Percentiles rank a stretch among this genome's conserved stretches.
Evolutionary conservation across 1,140 invertebrate genomes (phyloP).

Genomic region (Callitettix versicolor): DNA sequence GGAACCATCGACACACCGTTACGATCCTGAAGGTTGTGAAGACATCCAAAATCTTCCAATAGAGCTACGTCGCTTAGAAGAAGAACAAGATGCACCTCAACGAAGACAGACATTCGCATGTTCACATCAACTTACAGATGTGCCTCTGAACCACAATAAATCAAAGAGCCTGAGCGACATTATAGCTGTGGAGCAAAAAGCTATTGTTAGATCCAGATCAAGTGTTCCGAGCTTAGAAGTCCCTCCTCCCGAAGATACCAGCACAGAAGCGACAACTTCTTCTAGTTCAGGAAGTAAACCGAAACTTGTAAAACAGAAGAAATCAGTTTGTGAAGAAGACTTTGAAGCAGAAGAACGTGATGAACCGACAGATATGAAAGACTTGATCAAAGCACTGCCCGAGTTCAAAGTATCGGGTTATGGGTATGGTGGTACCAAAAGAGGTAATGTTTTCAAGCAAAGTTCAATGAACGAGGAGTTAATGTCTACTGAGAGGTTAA

Average conservation of each 20-base stretch:
- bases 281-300: slow-evolving; percentile 36
- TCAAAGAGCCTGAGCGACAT: slow-evolving; percentile 73
- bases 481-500: slow-evolving; percentile 68
- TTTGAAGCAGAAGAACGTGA: slow-evolving; percentile 46
- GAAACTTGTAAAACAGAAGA: slow-evolving; percentile 66
- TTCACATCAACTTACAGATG: slow-evolving; percentile 34
- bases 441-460: slow-evolving; percentile 65
- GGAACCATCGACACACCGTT: slow-evolving; percentile 38
- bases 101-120: slow-evolving; percentile 40
- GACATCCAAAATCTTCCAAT: slow-evolving; percentile 72
- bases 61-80: slow-evolving; percentile 74
- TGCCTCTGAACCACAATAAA: slow-evolving; percentile 45
- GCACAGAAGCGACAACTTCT: slow-evolving; percentile 15
- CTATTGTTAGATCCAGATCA: slow-evolving; percentile 55
- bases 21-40: slow-evolving; percentile 42
- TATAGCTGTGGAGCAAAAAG: slow-evolving; percentile 43
- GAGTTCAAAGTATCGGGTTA: slow-evolving; percentile 41
- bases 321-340: slow-evolving; percentile 52
- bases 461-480: slow-evolving; percentile 81
- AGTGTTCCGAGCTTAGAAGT: slow-evolving; percentile 56
- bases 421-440: slow-evolving; percentile 34
- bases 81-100: slow-evolving; percentile 41
- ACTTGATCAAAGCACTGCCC: slow-evolving; percentile 44
- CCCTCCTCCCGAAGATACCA: slow-evolving; percentile 18
- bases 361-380: slow-evolving; percentile 52